Conservation (phyloP, 1,140 invertebrate genomes). For the Ips nitidus region DNA sequence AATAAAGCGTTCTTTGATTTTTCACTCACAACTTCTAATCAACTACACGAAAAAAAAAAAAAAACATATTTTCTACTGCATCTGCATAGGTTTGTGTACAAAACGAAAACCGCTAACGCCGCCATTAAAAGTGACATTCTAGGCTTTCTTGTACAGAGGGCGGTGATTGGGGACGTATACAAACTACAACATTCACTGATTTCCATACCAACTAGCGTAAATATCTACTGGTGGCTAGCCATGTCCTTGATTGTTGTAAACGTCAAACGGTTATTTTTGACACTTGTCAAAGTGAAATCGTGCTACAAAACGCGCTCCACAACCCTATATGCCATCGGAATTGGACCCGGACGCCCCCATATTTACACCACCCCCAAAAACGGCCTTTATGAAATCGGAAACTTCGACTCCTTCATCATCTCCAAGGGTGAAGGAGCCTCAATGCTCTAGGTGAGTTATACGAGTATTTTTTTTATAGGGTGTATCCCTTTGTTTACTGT, state of each 20-base stretch:
- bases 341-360: constrained; percentile 31
- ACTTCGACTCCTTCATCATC: constrained; percentile 18
- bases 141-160: no score
- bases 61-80: no score
- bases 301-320: not conserved
- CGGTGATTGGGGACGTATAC: no score
- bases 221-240: no score
- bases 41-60: no score
- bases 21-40: no score
- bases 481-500: not conserved
- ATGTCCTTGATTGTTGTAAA: no score
- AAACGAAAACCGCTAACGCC: no score
- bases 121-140: no score
- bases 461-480: not conserved
- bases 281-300: constrained; percentile 1
- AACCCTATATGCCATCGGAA: constrained; percentile 11
- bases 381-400: constrained; percentile 4
- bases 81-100: no score
- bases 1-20: no score
- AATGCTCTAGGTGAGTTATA: constrained; percentile 29
- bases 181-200: not conserved
- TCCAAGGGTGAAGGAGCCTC: constrained; percentile 21
- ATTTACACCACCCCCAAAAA: constrained; percentile 29
- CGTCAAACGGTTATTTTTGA: not conserved
- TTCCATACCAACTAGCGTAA: no score